Conservation (phyloP, 2,113 vertebrate species). For the Boulengeromyrus knoepffleri region DNA sequence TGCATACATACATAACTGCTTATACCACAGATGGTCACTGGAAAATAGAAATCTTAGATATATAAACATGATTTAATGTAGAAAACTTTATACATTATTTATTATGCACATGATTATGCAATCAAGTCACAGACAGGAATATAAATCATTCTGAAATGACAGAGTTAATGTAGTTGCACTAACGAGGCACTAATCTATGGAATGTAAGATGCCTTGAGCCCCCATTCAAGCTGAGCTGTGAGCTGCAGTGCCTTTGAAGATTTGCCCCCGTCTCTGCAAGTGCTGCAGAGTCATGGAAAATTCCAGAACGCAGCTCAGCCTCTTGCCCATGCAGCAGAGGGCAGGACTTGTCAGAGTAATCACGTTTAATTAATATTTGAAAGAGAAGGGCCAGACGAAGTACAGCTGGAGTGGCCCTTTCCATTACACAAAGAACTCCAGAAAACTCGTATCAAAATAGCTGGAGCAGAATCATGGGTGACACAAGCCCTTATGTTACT, state of each 20-base stretch:
- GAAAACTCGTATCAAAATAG: neutral
- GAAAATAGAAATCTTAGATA: neutral
- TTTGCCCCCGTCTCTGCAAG: neutral
- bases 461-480: neutral
- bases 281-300: neutral
- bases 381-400: neutral
- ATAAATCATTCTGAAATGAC: neutral
- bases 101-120: neutral
- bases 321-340: neutral
- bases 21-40: neutral
- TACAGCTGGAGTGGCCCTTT: neutral
- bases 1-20: neutral
- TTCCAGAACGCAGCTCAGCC: neutral
- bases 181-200: neutral
- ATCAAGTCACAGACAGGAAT: neutral
- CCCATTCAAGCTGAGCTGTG: neutral
- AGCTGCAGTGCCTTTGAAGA: neutral
- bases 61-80: neutral
- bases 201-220: neutral
- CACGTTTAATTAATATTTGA: constrained; percentile 6
- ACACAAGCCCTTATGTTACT: neutral
- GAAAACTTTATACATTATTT: neutral
- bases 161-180: neutral
- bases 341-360: neutral
- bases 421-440: neutral